A percentile compares a stretch with the other conserved stretches of the same genome.
These are phyloP conservation scores for Neoarius graeffei DNA, from an alignment of 2,113 vertebrate genomes.

Conservation along the genomic window DNA sequence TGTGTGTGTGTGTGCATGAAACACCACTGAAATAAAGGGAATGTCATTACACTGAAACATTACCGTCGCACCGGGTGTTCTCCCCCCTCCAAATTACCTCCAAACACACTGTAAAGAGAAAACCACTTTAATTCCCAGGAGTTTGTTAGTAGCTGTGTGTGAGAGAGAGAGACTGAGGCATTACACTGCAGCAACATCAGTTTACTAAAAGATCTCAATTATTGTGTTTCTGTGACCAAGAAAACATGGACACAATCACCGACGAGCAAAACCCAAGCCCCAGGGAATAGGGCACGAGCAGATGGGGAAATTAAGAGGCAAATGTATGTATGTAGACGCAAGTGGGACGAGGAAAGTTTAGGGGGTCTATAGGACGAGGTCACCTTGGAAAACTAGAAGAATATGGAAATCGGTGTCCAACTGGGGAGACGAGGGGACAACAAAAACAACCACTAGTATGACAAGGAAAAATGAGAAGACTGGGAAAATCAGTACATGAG, in stretches of 20 bases:
- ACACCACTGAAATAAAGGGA: neutral
- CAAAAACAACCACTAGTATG: neutral
- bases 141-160: neutral
- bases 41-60: conserved; percentile 6
- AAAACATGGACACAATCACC: neutral
- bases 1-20: neutral
- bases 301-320: neutral
- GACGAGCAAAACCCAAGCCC: neutral
- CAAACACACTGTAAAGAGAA: neutral
- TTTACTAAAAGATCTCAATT: neutral
- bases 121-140: neutral
- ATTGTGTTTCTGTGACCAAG: neutral
- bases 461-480: neutral
- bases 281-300: neutral
- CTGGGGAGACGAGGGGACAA: too few relatives aligned
- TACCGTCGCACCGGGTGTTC: neutral
- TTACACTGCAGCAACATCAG: neutral
- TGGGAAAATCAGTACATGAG: neutral
- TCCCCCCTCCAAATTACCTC: neutral
- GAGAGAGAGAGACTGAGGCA: neutral
- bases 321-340: neutral
- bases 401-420: too few relatives aligned
- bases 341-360: neutral
- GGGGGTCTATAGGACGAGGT: neutral
- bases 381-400: too few relatives aligned